These are phyloP conservation scores for Halisarca cf. caerulea DNA, from an alignment of 37 sponge, comb jelly and placozoan species.

Conservation along the genomic window DNA sequence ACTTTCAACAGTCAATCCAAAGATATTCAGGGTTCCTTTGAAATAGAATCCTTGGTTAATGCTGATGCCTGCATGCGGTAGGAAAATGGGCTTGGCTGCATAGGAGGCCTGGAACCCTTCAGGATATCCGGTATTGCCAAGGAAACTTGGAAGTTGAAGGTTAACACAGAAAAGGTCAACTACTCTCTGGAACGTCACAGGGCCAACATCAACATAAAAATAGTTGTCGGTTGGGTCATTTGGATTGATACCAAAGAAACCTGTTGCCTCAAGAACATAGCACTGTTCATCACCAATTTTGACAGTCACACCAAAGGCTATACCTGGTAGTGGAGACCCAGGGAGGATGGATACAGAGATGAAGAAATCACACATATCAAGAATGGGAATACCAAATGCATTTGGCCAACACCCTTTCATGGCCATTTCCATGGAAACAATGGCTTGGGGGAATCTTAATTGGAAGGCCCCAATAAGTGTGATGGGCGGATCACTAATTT, in stretches of 20 bases:
- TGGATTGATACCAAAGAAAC: slow-evolving; percentile 21
- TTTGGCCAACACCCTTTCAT: slow-evolving; percentile 34
- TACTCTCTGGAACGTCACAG: slow-evolving; percentile 17
- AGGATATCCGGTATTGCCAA: slow-evolving; percentile 38
- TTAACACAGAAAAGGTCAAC: slow-evolving; percentile 29
- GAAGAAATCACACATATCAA: slow-evolving; percentile 33
- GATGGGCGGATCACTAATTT: slow-evolving; percentile 4
- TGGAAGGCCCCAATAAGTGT: slow-evolving; percentile 1
- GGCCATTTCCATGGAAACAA: slow-evolving; percentile 19
- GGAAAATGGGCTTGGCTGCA: not conserved
- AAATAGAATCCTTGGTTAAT: slow-evolving; percentile 32
- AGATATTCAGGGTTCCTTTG: slow-evolving; percentile 48
- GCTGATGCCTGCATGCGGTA: slow-evolving; percentile 1
- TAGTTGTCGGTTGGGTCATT: slow-evolving; percentile 15
- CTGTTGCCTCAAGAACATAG: slow-evolving; percentile 2
- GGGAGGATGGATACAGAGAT: slow-evolving; percentile 2
- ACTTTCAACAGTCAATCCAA: slow-evolving; percentile 18
- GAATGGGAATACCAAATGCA: slow-evolving; percentile 12
- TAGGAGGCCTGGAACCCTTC: slow-evolving; percentile 31
- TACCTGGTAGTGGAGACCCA: slow-evolving; percentile 30
- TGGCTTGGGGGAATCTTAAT: not conserved
- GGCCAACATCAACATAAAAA: slow-evolving; percentile 24
- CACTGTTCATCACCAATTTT: slow-evolving; percentile 22
- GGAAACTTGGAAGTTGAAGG: slow-evolving; percentile 16
- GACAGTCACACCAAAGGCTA: slow-evolving; percentile 30